Evolutionary conservation across 1,140 invertebrate species (phyloP).

Genomic region (Colletes gigas): DNA sequence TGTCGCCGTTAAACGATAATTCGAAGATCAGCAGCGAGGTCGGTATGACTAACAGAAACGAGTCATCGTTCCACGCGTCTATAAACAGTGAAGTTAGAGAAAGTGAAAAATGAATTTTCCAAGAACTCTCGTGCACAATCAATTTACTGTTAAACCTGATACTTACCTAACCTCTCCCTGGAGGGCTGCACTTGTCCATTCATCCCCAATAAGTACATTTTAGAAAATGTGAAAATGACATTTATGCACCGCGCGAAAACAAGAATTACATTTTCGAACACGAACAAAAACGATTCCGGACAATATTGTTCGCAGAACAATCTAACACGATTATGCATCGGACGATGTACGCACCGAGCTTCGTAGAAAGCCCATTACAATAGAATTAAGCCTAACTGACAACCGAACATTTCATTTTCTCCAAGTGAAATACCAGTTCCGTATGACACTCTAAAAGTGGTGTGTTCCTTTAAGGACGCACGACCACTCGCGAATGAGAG

Average conservation of each 20-base stretch:
- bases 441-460: background rate
- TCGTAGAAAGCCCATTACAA: background rate
- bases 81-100: background rate
- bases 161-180: conserved; percentile 77
- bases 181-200: conserved; percentile 76
- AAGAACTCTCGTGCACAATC: no score
- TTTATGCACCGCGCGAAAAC: conserved; percentile 8
- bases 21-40: background rate
- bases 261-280: conserved; percentile 27
- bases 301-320: conserved; percentile 8
- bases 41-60: background rate
- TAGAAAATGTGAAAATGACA: conserved; percentile 25
- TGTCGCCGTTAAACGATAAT: no score
- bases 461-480: background rate
- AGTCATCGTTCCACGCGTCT: background rate
- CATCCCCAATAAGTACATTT: conserved; percentile 61
- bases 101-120: background rate
- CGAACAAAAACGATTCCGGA: background rate
- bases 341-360: conserved; percentile 11
- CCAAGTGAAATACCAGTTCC: conserved; percentile 6
- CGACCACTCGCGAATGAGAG: background rate
- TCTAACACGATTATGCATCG: conserved; percentile 37
- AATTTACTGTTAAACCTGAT: background rate
- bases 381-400: background rate
- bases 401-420: background rate